Percentiles rank a stretch among this genome's conserved stretches.
Evolutionary conservation across 2,888 invertebrate genomes (phyloP).

Genomic region (Ophion obscuratus): DNA sequence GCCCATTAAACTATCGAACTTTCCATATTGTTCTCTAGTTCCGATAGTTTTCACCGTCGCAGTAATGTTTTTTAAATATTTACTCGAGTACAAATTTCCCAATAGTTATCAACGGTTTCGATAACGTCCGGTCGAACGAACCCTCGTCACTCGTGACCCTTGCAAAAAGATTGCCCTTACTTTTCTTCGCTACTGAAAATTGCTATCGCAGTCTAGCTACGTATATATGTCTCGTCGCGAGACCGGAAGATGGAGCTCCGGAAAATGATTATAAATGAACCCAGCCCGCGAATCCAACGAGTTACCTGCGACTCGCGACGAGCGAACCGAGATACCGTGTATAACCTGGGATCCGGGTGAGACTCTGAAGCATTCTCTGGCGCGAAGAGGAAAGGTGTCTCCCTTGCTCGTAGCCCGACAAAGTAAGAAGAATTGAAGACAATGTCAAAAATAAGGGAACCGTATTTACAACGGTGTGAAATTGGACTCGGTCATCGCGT

Average conservation of each 20-base stretch:
- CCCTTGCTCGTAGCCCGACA: constrained; percentile 78
- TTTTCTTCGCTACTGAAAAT: constrained; percentile 42
- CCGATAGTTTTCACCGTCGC: too few relatives aligned
- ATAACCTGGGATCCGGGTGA: constrained; percentile 9
- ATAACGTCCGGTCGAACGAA: constrained; percentile 2
- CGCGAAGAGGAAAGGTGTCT: constrained; percentile 61
- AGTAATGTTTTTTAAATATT: background rate
- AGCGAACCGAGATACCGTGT: constrained; percentile 18
- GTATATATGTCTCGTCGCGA: constrained; percentile 57
- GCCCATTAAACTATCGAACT: too few relatives aligned
- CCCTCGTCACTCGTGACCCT: constrained; percentile 14
- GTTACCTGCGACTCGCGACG: constrained; percentile 63
- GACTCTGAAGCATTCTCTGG: constrained; percentile 43
- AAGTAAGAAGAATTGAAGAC: constrained; percentile 83
- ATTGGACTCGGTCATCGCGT: constrained; percentile 79
- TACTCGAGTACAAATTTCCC: background rate
- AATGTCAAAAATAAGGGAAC: constrained; percentile 82
- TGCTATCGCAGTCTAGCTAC: constrained; percentile 16
- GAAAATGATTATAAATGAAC: constrained; percentile 83
- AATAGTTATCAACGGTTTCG: constrained; percentile 6
- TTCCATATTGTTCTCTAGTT: too few relatives aligned
- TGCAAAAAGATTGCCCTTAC: constrained; percentile 17
- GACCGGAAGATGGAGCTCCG: constrained; percentile 77
- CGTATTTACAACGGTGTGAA: constrained; percentile 83
- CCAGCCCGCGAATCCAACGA: constrained; percentile 74